Evolutionary conservation across 2,797 vertebrate species (phyloP), one percentile per base, ranked within the genome.

Genomic region (Thaleichthys pacificus): DNA sequence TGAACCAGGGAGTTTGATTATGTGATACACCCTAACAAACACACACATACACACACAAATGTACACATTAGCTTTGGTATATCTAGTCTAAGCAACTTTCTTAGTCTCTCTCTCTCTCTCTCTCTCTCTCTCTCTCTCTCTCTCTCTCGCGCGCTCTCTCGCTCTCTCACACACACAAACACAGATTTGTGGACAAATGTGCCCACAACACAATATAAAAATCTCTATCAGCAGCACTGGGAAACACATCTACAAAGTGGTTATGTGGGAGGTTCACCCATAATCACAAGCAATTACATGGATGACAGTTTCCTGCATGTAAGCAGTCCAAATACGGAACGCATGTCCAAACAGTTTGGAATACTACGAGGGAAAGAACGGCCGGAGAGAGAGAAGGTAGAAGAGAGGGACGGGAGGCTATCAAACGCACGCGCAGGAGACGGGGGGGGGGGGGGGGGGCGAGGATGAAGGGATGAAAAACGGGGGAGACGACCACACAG

Each of bases 301-400:
- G 51, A 54, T 17, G 19, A 54, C 15, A 54, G 51, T 17, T 17
- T 17, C 51, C 14, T 54, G 14, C 51, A 54, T n/a, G 19, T n/a
- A 54, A 5, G 19, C 17, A 19, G 51, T 54, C 51, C 19, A 17
- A 54, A 54, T n/a, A 54, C 5, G 17, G 38, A 11, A 54, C 51
- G 19, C 3, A 17, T 17, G 19, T 54, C 19, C 14, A 54, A n/a
- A 54, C 51, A 54, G 51, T 54, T 17, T 54, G 51, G 19, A 54
- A n/a, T n/a, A 54, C 51, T 6, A 21, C 22, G 24, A 21, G 56
- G 69, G 58, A 24, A 67, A 64, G 51, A 62, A 75, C 54, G 74
- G 71, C 72, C 21, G 9, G 57, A 30, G 67, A 63, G 58, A 69
- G 60, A 21, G 12, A 42, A 7, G 38, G 9, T 42, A 42, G 38